Evolutionary conservation across 1,140 invertebrate genomes (phyloP), one percentile per base, ranked within the genome.

Genomic region (Cecropterus lyciades): DNA sequence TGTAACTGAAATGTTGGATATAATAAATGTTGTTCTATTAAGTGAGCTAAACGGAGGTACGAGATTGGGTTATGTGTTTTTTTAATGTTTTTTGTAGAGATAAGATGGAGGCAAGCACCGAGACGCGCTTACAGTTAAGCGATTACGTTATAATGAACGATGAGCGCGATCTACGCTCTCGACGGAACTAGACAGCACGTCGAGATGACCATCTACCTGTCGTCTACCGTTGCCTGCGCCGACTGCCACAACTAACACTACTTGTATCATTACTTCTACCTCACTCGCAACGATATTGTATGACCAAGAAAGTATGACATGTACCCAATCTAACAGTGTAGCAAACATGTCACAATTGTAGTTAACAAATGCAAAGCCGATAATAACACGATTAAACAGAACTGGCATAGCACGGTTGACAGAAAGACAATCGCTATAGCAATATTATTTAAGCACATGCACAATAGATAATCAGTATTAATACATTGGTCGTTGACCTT

Each of bases 61-160:
- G 53, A 68, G 27, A 63, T 68, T 63, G 62, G 46, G 48, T 68
- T 68, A 52, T 60, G 40, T 37, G 65, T 60, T 56, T 56, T 56
- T 56, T 56, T 51, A 24, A 27, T 51, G 33, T n/a, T 56, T 74
- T 67, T 65, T 53, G 43, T 48, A 64, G 37, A 70, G 53, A 70
- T 67, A 65, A 73, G 69, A 66, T 67, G 74, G 52, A 67, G 66
- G 76, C 79, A 75, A 62, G 70, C 68, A 81, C 73, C 82, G 82
- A 68, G 73, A 81, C 80, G 77, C 30, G 59, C 72, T 24, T 81
- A 84, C 84, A 79, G 84, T 87, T 86, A 87, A 69, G 59, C 59
- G 73, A 77, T 77, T 80, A 75, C 67, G 79, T 80, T 79, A 73
- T 75, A 82, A 79, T 79, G 77, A 77, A 46, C 70, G 73, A 62